Conservation (phyloP, 1,140 invertebrate species). For the Philopotamus ludificatus region DNA sequence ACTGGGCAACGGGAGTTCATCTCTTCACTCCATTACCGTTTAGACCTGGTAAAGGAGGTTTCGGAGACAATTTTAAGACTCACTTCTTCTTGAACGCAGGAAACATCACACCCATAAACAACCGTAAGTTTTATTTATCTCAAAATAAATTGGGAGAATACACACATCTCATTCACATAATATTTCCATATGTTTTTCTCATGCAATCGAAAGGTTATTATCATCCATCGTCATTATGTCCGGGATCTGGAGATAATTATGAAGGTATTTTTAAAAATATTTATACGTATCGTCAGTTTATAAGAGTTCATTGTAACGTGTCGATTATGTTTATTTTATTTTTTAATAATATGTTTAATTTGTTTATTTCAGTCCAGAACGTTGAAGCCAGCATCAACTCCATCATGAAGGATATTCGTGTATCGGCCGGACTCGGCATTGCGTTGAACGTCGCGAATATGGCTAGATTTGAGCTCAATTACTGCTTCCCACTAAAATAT, state of each 20-base stretch:
- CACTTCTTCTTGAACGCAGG: conserved; percentile 86
- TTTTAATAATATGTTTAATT: background rate
- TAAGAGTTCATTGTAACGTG: background rate
- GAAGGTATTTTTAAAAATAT: too few relatives aligned
- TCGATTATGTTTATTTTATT: background rate
- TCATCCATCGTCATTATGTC: background rate
- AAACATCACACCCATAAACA: conserved; percentile 64
- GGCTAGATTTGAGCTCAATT: conserved; percentile 84
- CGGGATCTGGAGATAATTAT: background rate
- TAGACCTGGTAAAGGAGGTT: conserved; percentile 67
- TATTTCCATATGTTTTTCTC: background rate
- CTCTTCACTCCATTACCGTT: conserved; percentile 85
- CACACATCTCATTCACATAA: background rate
- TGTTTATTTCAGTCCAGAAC: conserved; percentile 46
- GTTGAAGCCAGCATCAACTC: conserved; percentile 49
- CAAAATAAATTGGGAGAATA: too few relatives aligned
- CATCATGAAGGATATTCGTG: conserved; percentile 56
- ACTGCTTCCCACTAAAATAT: conserved; percentile 66
- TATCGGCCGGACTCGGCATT: conserved; percentile 72
- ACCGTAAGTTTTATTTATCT: conserved; percentile 47
- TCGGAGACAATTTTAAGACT: conserved; percentile 77
- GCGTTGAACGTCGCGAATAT: conserved; percentile 73
- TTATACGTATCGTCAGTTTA: background rate
- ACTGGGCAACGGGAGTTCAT: conserved; percentile 79
- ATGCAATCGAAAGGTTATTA: conserved; percentile 23